Percentiles rank a stretch among this genome's conserved stretches.
Evolutionary conservation across 2,888 invertebrate genomes (phyloP).

Genomic region (Zele albiditarsus): DNA sequence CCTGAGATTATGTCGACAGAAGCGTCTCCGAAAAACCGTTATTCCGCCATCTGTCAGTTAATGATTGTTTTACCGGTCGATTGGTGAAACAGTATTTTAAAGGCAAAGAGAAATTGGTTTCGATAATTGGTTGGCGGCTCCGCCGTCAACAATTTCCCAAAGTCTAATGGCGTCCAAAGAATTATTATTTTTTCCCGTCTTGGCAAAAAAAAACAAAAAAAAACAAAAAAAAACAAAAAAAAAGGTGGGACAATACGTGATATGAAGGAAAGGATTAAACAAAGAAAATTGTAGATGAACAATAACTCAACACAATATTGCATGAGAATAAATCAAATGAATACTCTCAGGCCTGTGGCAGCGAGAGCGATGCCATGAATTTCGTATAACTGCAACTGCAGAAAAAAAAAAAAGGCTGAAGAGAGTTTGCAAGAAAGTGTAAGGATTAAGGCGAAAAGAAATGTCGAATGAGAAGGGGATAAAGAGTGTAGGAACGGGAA

Average conservation of each 20-base stretch:
- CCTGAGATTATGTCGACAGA: slow-evolving; percentile 20
- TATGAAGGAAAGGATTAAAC: too few species aligned
- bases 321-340: too few species aligned
- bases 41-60: slow-evolving; percentile 31
- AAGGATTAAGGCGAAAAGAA: slow-evolving; percentile 15
- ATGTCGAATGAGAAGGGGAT: slow-evolving; percentile 3
- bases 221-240: not conserved
- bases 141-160: slow-evolving; percentile 12
- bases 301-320: too few species aligned
- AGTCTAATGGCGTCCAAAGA: not conserved
- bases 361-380: too few species aligned
- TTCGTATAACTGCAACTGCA: slow-evolving; percentile 19
- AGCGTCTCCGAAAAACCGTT: slow-evolving; percentile 24
- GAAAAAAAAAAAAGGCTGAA: not conserved
- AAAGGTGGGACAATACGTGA: too few species aligned
- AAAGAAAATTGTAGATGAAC: too few species aligned
- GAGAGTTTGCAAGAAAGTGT: slow-evolving; percentile 24
- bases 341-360: too few species aligned
- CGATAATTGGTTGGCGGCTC: slow-evolving; percentile 15
- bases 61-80: slow-evolving; percentile 29
- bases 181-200: not conserved
- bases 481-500: slow-evolving; percentile 50
- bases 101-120: slow-evolving; percentile 25
- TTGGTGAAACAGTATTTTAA: not conserved
- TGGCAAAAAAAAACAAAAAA: not conserved